Evolutionary conservation across 2,797 vertebrate genomes (phyloP).

Genomic region (Hylomyscus alleni): DNA sequence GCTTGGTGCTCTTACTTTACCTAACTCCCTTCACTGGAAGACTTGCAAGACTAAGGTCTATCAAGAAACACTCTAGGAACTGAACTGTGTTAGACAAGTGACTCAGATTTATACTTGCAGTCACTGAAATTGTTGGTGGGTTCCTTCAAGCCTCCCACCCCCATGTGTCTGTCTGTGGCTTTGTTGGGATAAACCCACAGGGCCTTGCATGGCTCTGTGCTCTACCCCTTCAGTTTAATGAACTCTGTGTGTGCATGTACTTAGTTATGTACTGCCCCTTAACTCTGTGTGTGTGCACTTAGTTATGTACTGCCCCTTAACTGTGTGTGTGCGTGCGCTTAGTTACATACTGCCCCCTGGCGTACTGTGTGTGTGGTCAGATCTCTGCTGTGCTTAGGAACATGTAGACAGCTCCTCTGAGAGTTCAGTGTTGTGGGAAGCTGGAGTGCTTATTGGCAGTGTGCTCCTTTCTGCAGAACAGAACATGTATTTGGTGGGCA

Average conservation of each 20-base stretch:
- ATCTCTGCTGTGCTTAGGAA: fast-evolving
- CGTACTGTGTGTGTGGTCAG: neutral
- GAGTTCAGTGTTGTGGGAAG: neutral
- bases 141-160: neutral
- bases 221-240: neutral
- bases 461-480: neutral
- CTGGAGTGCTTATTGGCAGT: neutral
- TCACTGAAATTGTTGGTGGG: neutral
- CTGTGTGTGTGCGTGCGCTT: too few relatives aligned
- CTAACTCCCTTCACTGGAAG: neutral
- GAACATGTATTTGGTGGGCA: neutral
- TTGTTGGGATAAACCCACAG: neutral
- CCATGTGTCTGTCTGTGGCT: neutral
- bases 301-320: too few relatives aligned
- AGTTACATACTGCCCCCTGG: fast-evolving
- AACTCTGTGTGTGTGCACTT: too few relatives aligned
- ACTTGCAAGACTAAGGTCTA: neutral
- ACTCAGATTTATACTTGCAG: neutral
- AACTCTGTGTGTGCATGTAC: neutral
- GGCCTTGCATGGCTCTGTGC: neutral
- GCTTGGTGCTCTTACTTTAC: neutral
- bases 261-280: neutral
- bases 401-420: neutral
- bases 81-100: neutral
- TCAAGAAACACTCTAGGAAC: constrained; percentile 32